Conservation (phyloP, 2,888 invertebrate genomes). For the Phortica magna region DNA sequence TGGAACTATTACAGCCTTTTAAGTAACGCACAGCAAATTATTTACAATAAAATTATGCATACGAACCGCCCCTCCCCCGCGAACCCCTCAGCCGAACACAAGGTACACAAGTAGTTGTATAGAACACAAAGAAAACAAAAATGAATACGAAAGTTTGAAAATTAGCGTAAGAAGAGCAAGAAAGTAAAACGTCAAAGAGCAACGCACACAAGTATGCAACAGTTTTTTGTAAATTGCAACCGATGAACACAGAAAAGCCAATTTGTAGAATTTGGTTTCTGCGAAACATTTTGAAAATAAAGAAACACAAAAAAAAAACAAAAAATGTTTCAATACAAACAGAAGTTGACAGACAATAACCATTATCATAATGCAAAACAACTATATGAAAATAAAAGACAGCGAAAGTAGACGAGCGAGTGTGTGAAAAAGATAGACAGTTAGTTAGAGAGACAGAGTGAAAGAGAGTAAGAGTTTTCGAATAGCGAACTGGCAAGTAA, state of each 20-base stretch:
- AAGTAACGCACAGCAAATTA: no score
- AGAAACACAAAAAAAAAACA: conserved; percentile 45
- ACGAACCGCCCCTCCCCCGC: no score
- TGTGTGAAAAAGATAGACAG: conserved; percentile 25
- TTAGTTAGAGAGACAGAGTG: conserved; percentile 13
- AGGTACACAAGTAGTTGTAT: no score
- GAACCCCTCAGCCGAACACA: no score
- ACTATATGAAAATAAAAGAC: conserved; percentile 42
- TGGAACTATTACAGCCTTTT: no score
- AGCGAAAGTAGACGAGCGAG: conserved; percentile 40
- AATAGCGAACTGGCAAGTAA: conserved; percentile 27
- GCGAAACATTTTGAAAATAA: conserved; percentile 38
- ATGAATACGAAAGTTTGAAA: no score
- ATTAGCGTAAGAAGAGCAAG: no score
- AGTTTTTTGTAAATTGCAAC: neutral
- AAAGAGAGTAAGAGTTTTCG: conserved; percentile 15
- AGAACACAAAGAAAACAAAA: no score
- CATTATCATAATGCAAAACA: conserved; percentile 42
- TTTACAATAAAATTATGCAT: no score
- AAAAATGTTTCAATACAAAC: conserved; percentile 53
- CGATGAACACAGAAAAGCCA: conserved; percentile 28
- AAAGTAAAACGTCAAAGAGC: neutral
- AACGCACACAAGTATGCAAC: neutral
- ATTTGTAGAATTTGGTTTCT: conserved; percentile 28
- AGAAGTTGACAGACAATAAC: conserved; percentile 33